These are phyloP conservation scores for Nasua narica DNA, from an alignment of 2,797 vertebrate genomes.

Conservation along the genomic window DNA sequence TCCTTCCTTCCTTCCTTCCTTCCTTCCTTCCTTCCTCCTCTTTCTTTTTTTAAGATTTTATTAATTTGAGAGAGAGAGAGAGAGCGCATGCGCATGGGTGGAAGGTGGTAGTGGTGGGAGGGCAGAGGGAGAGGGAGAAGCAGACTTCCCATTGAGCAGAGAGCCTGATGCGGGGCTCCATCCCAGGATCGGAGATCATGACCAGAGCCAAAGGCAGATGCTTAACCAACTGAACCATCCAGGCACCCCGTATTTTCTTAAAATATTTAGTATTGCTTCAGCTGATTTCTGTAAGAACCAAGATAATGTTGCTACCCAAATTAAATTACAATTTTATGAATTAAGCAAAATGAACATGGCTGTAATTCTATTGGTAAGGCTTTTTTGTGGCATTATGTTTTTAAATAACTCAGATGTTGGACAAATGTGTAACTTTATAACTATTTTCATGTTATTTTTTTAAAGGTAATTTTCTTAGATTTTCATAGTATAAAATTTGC, in stretches of 20 bases:
- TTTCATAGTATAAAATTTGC: background rate
- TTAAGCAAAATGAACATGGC: conserved; percentile 8
- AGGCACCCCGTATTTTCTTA: background rate
- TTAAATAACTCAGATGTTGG: conserved; percentile 12
- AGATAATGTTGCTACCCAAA: background rate
- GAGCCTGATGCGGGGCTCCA: background rate
- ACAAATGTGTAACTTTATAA: conserved; percentile 23
- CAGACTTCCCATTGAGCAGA: background rate
- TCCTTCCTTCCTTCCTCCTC: background rate
- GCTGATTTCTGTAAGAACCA: background rate
- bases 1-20: background rate
- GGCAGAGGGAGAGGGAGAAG: background rate
- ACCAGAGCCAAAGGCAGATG: background rate
- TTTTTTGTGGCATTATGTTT: conserved; percentile 24
- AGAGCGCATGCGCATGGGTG: no score
- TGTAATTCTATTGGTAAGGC: background rate
- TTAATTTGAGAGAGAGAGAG: background rate
- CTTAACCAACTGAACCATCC: background rate
- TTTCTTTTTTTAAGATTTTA: background rate
- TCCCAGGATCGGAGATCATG: background rate
- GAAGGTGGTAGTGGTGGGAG: background rate
- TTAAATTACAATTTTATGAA: conserved; percentile 38
- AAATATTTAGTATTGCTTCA: conserved; percentile 36
- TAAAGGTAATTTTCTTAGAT: background rate
- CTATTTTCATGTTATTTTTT: background rate